phyloP scores from a whole-genome alignment of 2,888 invertebrate species.

The Malachius bipustulatus region DNA sequence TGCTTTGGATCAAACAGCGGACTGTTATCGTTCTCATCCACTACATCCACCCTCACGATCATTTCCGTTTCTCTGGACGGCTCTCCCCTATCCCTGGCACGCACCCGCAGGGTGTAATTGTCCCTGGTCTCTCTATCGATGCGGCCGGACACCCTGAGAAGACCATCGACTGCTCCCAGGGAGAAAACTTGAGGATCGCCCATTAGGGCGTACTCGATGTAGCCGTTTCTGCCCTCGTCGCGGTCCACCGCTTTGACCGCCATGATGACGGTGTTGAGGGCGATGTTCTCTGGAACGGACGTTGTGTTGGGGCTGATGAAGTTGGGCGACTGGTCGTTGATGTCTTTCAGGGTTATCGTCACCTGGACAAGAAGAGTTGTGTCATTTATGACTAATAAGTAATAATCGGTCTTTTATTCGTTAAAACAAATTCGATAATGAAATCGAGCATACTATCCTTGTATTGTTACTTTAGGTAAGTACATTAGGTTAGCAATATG shows the following conservation, averaged over 20 bases:
- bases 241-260: slow-evolving; percentile 79
- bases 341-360: slow-evolving; percentile 74
- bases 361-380: slow-evolving; percentile 58
- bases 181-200: slow-evolving; percentile 56
- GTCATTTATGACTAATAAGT: too few relatives aligned
- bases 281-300: slow-evolving; percentile 71
- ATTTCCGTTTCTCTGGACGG: slow-evolving; percentile 62
- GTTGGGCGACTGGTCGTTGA: slow-evolving; percentile 84
- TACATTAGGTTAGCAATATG: too few relatives aligned
- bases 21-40: slow-evolving; percentile 84
- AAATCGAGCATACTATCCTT: too few relatives aligned
- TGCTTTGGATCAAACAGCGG: slow-evolving; percentile 82
- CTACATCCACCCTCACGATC: slow-evolving; percentile 57
- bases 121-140: slow-evolving; percentile 73
- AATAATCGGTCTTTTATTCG: too few relatives aligned
- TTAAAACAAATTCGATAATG: too few relatives aligned
- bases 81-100: slow-evolving; percentile 81
- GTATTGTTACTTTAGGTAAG: too few relatives aligned
- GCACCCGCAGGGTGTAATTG: slow-evolving; percentile 62
- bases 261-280: slow-evolving; percentile 76
- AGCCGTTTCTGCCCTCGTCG: slow-evolving; percentile 82
- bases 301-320: slow-evolving; percentile 73
- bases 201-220: slow-evolving; percentile 71
- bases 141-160: slow-evolving; percentile 70
- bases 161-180: slow-evolving; percentile 76